Percentiles rank a stretch among this genome's conserved stretches.
These are phyloP conservation scores for Agonopterix heracliana DNA, from an alignment of 2,888 invertebrate genomes.

Conservation along the genomic window DNA sequence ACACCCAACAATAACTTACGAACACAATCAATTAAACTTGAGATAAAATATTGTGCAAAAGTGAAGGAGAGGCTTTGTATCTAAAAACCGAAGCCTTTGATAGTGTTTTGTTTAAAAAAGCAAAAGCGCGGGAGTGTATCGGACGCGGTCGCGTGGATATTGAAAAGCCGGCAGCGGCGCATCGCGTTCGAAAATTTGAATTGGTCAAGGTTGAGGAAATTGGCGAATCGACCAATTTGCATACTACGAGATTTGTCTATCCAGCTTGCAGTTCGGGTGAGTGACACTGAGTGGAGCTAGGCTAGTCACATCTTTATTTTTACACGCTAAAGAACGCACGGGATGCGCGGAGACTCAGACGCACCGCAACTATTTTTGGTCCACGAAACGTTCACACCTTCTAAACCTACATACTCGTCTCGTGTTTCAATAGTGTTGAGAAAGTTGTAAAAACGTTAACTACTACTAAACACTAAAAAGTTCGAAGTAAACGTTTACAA, in stretches of 20 bases:
- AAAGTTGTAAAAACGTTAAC: slow-evolving; percentile 19
- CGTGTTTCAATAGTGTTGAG: slow-evolving; percentile 45
- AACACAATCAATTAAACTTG: slow-evolving; percentile 26
- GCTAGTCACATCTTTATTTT: slow-evolving; percentile 58
- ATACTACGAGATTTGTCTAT: slow-evolving; percentile 29
- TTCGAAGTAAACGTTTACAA: too few species aligned
- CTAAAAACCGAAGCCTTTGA: slow-evolving; percentile 18
- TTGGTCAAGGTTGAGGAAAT: slow-evolving; percentile 51
- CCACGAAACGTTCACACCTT: slow-evolving; percentile 51
- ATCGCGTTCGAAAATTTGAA: slow-evolving; percentile 39
- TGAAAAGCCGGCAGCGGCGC: slow-evolving; percentile 53
- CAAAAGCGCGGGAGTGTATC: slow-evolving; percentile 45
- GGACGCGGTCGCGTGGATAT: slow-evolving; percentile 41
- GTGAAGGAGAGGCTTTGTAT: slow-evolving; percentile 22
- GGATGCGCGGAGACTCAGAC: slow-evolving; percentile 56
- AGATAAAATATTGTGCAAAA: slow-evolving; percentile 19
- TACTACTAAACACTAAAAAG: too few species aligned
- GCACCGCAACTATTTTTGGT: slow-evolving; percentile 62
- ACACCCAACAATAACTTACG: slow-evolving; percentile 27
- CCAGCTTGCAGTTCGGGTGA: slow-evolving; percentile 40
- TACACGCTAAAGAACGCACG: slow-evolving; percentile 45
- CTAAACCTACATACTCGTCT: slow-evolving; percentile 61
- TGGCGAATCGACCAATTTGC: slow-evolving; percentile 40
- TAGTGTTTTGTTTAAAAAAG: slow-evolving; percentile 24
- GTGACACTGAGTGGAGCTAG: slow-evolving; percentile 47